A percentile compares a stretch with the other conserved stretches of the same genome.
phyloP scores from a whole-genome alignment of 2,113 vertebrate species.

The Eulemur macaco region DNA sequence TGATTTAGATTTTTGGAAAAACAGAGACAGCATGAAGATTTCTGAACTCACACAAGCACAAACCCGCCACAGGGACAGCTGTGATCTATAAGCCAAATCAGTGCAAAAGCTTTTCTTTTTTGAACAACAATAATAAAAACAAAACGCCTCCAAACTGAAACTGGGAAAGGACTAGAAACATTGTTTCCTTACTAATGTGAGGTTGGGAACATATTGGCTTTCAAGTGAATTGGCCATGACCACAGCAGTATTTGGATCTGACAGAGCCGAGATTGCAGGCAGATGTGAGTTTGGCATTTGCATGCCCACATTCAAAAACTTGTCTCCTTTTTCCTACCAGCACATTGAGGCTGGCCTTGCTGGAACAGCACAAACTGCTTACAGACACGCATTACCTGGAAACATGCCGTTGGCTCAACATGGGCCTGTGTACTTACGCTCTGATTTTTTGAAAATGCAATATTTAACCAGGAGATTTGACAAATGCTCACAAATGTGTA shows the following conservation, averaged over 20 bases:
- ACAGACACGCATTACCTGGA: constrained; percentile 73
- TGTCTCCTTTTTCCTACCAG: constrained; percentile 65
- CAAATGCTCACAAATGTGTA: constrained; percentile 8
- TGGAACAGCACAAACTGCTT: constrained; percentile 75
- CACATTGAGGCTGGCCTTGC: constrained; percentile 10
- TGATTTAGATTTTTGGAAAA: constrained; percentile 73
- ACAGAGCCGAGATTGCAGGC: constrained; percentile 83
- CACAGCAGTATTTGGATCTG: constrained; percentile 85
- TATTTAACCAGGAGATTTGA: background rate
- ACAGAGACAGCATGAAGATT: constrained; percentile 68
- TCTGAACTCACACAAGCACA: constrained; percentile 72
- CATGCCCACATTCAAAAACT: constrained; percentile 77
- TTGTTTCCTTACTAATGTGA: constrained; percentile 74
- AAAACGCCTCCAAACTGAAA: constrained; percentile 60
- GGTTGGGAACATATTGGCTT: constrained; percentile 79
- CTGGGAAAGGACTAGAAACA: constrained; percentile 75
- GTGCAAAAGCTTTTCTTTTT: constrained; percentile 51
- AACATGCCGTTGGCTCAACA: constrained; percentile 65
- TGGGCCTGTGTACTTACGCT: background rate
- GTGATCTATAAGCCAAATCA: constrained; percentile 64
- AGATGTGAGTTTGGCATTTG: constrained; percentile 86
- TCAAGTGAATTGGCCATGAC: constrained; percentile 86
- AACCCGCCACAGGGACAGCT: constrained; percentile 66
- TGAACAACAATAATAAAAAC: constrained; percentile 28
- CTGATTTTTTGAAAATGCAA: constrained; percentile 44